These are phyloP conservation scores for Megamerina dolium DNA, from an alignment of 2,888 invertebrate genomes.

Conservation along the genomic window DNA sequence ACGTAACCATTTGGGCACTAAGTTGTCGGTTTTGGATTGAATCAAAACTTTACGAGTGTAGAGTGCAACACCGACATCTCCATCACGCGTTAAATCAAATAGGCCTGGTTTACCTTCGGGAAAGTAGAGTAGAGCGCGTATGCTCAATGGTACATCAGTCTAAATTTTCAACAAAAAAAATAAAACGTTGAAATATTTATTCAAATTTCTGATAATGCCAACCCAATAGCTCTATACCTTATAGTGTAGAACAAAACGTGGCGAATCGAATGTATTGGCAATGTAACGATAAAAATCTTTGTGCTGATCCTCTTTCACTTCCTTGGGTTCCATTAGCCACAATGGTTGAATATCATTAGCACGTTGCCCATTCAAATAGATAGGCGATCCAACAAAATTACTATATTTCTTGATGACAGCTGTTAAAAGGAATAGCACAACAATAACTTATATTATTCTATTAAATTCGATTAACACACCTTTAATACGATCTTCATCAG, in stretches of 20 bases:
- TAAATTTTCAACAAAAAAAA: constrained; percentile 14
- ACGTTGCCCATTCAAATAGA: constrained; percentile 81
- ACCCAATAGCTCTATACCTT: constrained; percentile 53
- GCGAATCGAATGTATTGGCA: constrained; percentile 78
- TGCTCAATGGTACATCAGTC: constrained; percentile 72
- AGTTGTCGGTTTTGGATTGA: constrained; percentile 81
- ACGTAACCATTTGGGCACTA: constrained; percentile 90
- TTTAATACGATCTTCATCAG: constrained; percentile 78
- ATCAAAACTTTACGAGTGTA: constrained; percentile 92
- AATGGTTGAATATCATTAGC: constrained; percentile 87
- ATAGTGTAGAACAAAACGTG: constrained; percentile 86
- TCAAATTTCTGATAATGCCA: not conserved
- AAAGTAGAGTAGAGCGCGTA: constrained; percentile 85
- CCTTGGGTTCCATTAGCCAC: constrained; percentile 89
- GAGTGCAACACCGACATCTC: constrained; percentile 77
- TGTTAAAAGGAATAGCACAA: constrained; percentile 42
- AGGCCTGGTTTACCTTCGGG: constrained; percentile 89
- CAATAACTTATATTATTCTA: not conserved
- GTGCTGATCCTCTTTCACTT: constrained; percentile 79
- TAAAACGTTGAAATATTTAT: not conserved
- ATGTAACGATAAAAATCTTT: constrained; percentile 89
- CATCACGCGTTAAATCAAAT: constrained; percentile 84
- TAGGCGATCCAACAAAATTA: constrained; percentile 92
- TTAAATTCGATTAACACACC: constrained; percentile 46
- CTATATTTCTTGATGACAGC: constrained; percentile 92